Conservation (phyloP, 2,888 invertebrate species). For the Clusia tigrina region DNA sequence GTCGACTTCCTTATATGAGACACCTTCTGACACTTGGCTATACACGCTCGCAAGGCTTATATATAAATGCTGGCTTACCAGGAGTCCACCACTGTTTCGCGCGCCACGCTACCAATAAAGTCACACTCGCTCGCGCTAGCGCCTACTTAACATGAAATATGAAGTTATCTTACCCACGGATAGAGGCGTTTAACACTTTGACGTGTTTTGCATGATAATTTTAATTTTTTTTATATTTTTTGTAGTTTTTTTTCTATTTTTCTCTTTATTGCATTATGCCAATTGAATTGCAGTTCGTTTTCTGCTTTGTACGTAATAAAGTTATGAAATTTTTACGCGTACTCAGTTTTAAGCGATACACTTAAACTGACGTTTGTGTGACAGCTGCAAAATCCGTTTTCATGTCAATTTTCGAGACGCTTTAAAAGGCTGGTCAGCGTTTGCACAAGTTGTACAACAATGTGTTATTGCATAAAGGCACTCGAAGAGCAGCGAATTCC, state of each 20-base stretch:
- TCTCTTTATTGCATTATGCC: neutral
- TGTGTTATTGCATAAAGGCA: too few species aligned
- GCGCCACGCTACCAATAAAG: neutral
- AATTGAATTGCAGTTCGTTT: neutral
- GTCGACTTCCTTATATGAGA: too few species aligned
- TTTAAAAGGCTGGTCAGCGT: too few species aligned
- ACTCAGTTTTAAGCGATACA: constrained; percentile 32
- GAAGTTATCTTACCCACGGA: constrained; percentile 5
- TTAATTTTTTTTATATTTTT: neutral
- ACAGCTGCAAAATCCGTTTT: constrained; percentile 52
- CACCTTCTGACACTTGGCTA: too few species aligned
- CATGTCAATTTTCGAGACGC: constrained; percentile 35
- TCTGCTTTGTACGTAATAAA: constrained; percentile 36
- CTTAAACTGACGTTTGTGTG: constrained; percentile 53
- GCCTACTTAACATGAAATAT: constrained; percentile 8
- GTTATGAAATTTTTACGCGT: constrained; percentile 55
- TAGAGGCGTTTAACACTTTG: constrained; percentile 15
- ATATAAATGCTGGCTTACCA: too few species aligned
- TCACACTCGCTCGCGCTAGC: neutral
- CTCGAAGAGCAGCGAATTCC: too few species aligned
- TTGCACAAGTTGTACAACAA: too few species aligned
- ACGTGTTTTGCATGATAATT: constrained; percentile 15
- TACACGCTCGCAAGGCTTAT: too few species aligned
- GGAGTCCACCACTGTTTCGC: too few species aligned
- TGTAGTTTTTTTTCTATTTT: neutral